Evolutionary conservation across 2,888 invertebrate species (phyloP).

Genomic region (Harpalus rubripes): DNA sequence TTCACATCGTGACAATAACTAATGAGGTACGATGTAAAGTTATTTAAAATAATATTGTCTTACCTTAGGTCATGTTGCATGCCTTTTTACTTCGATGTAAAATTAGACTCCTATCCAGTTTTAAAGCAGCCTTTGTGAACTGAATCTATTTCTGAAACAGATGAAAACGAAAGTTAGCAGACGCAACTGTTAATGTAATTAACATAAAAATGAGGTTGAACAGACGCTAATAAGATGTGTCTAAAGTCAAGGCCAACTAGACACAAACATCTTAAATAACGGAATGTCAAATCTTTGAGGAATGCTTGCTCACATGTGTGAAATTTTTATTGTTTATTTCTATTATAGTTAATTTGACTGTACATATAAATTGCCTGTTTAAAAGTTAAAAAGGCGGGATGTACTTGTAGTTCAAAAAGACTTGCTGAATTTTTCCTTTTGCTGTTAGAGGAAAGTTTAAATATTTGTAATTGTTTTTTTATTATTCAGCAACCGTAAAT

Average conservation of each 20-base stretch:
- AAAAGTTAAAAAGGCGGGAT: conserved; percentile 13
- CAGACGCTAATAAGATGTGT: conserved; percentile 43
- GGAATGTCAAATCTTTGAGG: conserved; percentile 28
- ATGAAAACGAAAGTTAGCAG: conserved; percentile 46
- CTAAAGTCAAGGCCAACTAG: conserved; percentile 52
- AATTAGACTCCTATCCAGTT: conserved; percentile 2
- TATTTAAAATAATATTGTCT: not conserved
- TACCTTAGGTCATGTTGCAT: conserved; percentile 8
- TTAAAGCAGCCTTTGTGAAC: conserved; percentile 4
- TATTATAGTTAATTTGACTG: conserved; percentile 40
- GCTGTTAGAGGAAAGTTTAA: conserved; percentile 10
- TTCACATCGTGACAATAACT: conserved; percentile 26
- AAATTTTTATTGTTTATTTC: conserved; percentile 55
- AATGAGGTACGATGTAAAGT: not conserved
- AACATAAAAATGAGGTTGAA: conserved; percentile 41
- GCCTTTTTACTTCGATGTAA: not conserved
- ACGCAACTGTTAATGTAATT: conserved; percentile 59
- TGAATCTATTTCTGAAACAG: conserved; percentile 11
- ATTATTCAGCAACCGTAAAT: conserved; percentile 17
- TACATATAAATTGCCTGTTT: conserved; percentile 58
- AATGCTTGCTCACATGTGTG: conserved; percentile 8
- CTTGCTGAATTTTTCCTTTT: conserved; percentile 26
- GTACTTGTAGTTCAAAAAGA: conserved; percentile 10
- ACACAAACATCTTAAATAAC: conserved; percentile 29
- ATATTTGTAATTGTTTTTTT: conserved; percentile 46